These are phyloP conservation scores for Venustoraphidia nigricollis DNA, from an alignment of 2,888 invertebrate species.

Conservation along the genomic window DNA sequence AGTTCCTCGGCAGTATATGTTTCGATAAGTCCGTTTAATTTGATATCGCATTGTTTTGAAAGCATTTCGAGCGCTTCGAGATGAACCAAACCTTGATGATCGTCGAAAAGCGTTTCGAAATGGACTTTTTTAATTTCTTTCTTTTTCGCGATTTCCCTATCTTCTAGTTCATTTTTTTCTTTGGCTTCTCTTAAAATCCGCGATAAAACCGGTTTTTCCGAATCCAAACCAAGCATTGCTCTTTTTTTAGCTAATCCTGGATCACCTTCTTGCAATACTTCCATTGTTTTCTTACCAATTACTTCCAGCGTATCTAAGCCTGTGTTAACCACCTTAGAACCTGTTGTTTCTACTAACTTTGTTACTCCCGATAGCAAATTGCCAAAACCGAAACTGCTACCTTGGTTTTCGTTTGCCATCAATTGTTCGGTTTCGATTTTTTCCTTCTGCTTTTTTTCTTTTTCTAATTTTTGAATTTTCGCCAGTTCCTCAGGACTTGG, in stretches of 20 bases:
- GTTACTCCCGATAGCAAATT: constrained; percentile 52
- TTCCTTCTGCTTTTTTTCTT: constrained; percentile 13
- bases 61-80: constrained; percentile 85
- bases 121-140: constrained; percentile 39
- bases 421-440: not conserved
- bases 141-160: constrained; percentile 28
- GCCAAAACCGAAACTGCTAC: constrained; percentile 36
- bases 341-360: constrained; percentile 53
- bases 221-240: constrained; percentile 44
- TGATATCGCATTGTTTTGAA: constrained; percentile 63
- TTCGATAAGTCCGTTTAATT: constrained; percentile 48
- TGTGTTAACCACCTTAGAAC: constrained; percentile 58
- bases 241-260: constrained; percentile 71
- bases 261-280: constrained; percentile 82
- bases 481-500: constrained; percentile 71
- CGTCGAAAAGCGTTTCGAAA: constrained; percentile 72
- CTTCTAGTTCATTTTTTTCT: constrained; percentile 46
- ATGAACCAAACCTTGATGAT: constrained; percentile 76
- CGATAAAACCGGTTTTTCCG: constrained; percentile 47
- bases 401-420: not conserved
- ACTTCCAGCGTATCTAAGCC: constrained; percentile 81
- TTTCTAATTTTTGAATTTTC: constrained; percentile 24
- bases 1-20: constrained; percentile 40
- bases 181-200: constrained; percentile 56
- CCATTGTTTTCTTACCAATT: constrained; percentile 90